These are phyloP conservation scores for Phalacrocorax brasilianus DNA, from an alignment of 2,113 vertebrate species.

Conservation along the genomic window DNA sequence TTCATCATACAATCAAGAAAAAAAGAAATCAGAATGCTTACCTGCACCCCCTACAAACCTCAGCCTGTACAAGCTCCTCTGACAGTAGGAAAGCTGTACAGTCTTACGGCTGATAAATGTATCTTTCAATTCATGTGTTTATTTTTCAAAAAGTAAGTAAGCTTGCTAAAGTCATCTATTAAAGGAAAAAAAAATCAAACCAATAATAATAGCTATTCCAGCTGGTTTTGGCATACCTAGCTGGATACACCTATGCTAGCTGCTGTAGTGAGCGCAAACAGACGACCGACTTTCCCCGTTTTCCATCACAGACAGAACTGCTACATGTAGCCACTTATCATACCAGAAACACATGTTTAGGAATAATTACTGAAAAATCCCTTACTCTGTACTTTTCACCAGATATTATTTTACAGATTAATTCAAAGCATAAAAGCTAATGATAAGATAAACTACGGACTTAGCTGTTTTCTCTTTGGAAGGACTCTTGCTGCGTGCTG, in stretches of 20 bases:
- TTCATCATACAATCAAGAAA: neutral
- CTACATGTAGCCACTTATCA: neutral
- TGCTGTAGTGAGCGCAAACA: neutral
- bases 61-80: neutral
- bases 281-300: neutral
- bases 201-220: neutral
- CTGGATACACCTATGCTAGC: neutral
- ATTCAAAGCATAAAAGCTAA: neutral
- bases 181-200: neutral
- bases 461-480: neutral
- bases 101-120: neutral
- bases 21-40: neutral
- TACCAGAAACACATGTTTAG: neutral
- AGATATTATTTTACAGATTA: neutral
- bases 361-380: neutral
- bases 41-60: neutral
- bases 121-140: neutral
- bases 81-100: neutral
- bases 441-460: neutral
- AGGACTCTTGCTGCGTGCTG: neutral
- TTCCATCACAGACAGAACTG: neutral
- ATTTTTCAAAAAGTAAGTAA: conserved; percentile 3
- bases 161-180: conserved; percentile 2
- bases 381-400: neutral
- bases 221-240: neutral